These are phyloP conservation scores for Hydriomena furcata DNA, from an alignment of 2,888 invertebrate genomes.

Conservation along the genomic window DNA sequence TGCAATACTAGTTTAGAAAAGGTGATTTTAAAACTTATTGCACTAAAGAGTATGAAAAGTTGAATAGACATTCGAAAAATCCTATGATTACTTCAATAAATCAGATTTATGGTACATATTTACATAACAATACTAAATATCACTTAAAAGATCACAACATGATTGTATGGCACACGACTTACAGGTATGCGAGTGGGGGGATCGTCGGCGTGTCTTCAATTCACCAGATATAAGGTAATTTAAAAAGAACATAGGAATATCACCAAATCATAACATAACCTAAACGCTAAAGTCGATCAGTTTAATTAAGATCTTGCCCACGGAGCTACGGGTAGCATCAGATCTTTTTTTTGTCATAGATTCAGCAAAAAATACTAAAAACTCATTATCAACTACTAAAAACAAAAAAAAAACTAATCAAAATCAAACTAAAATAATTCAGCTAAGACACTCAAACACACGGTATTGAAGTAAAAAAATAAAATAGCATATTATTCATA, in stretches of 20 bases:
- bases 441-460: slow-evolving; percentile 82
- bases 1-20: slow-evolving; percentile 26
- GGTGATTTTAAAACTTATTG: slow-evolving; percentile 35
- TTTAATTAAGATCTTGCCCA: slow-evolving; percentile 53
- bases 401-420: slow-evolving; percentile 67
- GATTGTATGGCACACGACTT: slow-evolving; percentile 80
- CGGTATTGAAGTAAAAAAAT: slow-evolving; percentile 74
- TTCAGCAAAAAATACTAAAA: slow-evolving; percentile 81
- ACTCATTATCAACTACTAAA: slow-evolving; percentile 77
- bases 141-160: slow-evolving; percentile 82
- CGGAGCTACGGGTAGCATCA: slow-evolving; percentile 64
- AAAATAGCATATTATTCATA: slow-evolving; percentile 78
- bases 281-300: slow-evolving; percentile 76
- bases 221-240: slow-evolving; percentile 51
- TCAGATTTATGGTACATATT: slow-evolving; percentile 82
- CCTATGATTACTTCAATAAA: slow-evolving; percentile 69
- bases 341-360: slow-evolving; percentile 86
- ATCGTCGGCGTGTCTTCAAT: slow-evolving; percentile 74
- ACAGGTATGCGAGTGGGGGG: slow-evolving; percentile 62
- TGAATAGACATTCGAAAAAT: slow-evolving; percentile 55
- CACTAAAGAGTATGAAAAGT: slow-evolving; percentile 55
- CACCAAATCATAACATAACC: slow-evolving; percentile 70
- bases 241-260: slow-evolving; percentile 63
- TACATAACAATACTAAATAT: slow-evolving; percentile 82
- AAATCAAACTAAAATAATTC: slow-evolving; percentile 82